Base-by-base conservation (phyloP, 1,140 invertebrate genomes). In the Lanistes nyassanus region DNA sequence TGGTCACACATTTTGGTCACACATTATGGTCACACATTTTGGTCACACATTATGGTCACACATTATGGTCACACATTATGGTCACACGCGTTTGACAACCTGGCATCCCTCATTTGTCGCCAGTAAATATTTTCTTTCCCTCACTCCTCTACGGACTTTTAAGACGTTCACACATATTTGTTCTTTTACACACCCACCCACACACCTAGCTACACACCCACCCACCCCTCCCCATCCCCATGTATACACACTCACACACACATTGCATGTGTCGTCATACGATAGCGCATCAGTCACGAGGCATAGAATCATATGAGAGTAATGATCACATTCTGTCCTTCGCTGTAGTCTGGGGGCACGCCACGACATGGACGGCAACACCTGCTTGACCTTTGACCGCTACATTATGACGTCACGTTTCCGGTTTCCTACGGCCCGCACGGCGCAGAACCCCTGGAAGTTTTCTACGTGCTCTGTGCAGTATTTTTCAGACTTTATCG, bases 291-390 rank as follows among this genome's bases (percentile, higher is more conserved):
- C 4, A 19, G 3, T 42, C 19, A 29, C 31, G 19, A 34, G 13
- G 29, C 55, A 21, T 55, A 34, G 3, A 11, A 53, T 2, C 31
- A 21, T 55, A 23, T 65, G 26, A 31, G 60, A 21, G 60, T 74
- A n/a, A n/a, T n/a, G n/a, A n/a, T n/a, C n/a, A n/a, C n/a, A n/a
- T n/a, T n/a, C n/a, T n/a, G n/a, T n/a, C n/a, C 21, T 34, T 42
- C 47, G 39, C 53, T 67, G 6, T 70, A 83, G 79, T 67, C 79
- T 82, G n/a, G 81, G 82, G 9, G 76, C 81, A 11, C 60, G 79
- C 0, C 79, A 83, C 53, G 81, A 83, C 71, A 83, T 82, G 81
- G 81, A 82, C 66, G 81, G 80, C 19, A 83, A 83, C 51, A 77
- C 76, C 6, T 83, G 81, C 60, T 65, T 83, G 29, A 68, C 79